phyloP scores from a whole-genome alignment of 1,140 invertebrate genomes.

The Lucilia cuprina region DNA sequence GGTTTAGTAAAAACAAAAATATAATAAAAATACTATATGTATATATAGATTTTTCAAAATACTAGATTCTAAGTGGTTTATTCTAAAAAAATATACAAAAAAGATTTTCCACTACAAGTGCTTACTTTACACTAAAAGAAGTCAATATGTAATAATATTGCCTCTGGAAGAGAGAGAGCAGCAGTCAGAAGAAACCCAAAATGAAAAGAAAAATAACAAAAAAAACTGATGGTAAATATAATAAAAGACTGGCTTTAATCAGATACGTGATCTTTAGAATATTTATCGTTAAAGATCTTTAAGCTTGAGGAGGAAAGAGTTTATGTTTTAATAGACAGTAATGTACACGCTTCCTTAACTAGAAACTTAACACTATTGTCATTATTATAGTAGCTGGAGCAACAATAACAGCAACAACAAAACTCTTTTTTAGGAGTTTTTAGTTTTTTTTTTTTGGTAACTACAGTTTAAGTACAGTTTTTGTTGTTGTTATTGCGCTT shows the following conservation, averaged over 20 bases:
- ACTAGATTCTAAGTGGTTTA: neutral
- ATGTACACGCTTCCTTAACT: conserved; percentile 16
- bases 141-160: neutral
- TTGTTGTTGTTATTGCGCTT: neutral
- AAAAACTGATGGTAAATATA: neutral
- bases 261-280: conserved; percentile 33
- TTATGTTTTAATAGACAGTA: conserved; percentile 1
- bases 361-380: conserved; percentile 17
- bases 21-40: neutral
- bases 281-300: conserved; percentile 29
- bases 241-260: conserved; percentile 19
- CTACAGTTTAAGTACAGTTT: neutral
- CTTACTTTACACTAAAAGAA: conserved; percentile 22
- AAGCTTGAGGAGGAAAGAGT: neutral
- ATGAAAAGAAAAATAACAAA: neutral
- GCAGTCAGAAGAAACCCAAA: neutral
- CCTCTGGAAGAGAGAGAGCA: neutral
- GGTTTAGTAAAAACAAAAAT: neutral
- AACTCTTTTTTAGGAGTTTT: neutral
- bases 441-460: neutral
- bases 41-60: neutral
- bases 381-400: neutral
- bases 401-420: neutral
- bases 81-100: neutral
- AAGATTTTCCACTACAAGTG: neutral